Percentiles rank a stretch among this genome's conserved stretches.
These are phyloP conservation scores for Andrena bucephala DNA, from an alignment of 2,888 invertebrate genomes.

Conservation along the genomic window DNA sequence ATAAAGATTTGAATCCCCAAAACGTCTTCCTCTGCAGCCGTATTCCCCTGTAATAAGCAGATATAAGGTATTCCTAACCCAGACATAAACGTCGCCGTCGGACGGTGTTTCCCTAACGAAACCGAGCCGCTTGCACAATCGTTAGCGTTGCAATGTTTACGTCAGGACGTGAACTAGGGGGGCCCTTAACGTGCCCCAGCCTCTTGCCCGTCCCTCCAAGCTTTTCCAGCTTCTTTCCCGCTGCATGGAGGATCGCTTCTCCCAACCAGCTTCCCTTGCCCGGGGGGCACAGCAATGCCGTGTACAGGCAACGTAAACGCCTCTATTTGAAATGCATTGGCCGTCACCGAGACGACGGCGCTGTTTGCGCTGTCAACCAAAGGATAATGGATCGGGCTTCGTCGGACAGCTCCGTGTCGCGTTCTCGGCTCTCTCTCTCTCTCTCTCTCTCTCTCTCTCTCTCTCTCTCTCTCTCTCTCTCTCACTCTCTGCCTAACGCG, in stretches of 20 bases:
- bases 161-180: slow-evolving; percentile 29
- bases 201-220: slow-evolving; percentile 7
- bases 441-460: neutral
- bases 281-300: slow-evolving; percentile 8
- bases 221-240: neutral
- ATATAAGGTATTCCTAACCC: neutral
- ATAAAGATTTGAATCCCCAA: neutral
- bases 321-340: slow-evolving; percentile 83
- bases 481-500: slow-evolving; percentile 4
- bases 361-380: slow-evolving; percentile 81
- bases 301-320: slow-evolving; percentile 59
- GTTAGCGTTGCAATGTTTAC: slow-evolving; percentile 60
- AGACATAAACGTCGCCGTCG: neutral
- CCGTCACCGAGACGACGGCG: slow-evolving; percentile 74
- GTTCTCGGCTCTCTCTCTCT: neutral
- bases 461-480: neutral
- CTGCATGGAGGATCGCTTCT: neutral
- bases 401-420: slow-evolving; percentile 63
- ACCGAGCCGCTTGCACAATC: slow-evolving; percentile 38
- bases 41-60: neutral
- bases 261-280: neutral
- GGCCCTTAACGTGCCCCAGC: slow-evolving; percentile 13
- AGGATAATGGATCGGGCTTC: slow-evolving; percentile 80
- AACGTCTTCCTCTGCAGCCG: neutral
- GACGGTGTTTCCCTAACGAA: slow-evolving; percentile 67